phyloP scores from a whole-genome alignment of 2,113 vertebrate species.

The Chaetodon auriga region DNA sequence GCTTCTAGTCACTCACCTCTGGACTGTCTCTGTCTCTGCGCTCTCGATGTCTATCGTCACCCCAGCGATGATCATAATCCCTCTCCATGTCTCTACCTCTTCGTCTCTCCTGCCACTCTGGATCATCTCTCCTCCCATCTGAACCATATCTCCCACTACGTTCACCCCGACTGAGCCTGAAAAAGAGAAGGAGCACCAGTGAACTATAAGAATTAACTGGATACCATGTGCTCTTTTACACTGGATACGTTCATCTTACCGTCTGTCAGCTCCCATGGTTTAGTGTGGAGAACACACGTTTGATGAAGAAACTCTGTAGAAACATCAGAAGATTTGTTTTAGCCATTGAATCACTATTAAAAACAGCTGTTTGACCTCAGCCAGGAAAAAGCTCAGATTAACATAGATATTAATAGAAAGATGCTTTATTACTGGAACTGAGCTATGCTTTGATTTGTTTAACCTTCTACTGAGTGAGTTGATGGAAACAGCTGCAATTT shows the following conservation, averaged over 20 bases:
- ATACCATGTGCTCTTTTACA: not conserved
- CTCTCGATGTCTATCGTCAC: constrained; percentile 88
- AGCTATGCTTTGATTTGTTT: not conserved
- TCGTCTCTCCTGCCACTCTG: constrained; percentile 88
- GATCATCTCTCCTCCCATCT: constrained; percentile 88
- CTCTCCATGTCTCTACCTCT: constrained; percentile 80
- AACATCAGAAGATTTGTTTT: not conserved
- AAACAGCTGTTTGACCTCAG: not conserved
- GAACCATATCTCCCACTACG: constrained; percentile 93
- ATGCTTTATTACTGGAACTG: not conserved
- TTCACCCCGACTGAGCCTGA: constrained; percentile 90
- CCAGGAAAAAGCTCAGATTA: not conserved
- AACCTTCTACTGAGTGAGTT: not conserved
- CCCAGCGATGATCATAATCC: constrained; percentile 89
- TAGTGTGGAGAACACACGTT: not conserved
- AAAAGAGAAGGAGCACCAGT: not conserved
- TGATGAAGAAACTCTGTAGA: constrained; percentile 12
- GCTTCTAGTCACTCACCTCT: constrained; percentile 70
- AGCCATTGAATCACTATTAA: not conserved
- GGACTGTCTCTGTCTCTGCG: constrained; percentile 88
- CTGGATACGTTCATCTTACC: constrained; percentile 28
- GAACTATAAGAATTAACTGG: not conserved
- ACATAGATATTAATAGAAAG: not conserved
- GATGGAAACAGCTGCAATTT: not conserved
- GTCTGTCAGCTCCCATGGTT: constrained; percentile 70